Evolutionary conservation across 2,888 invertebrate genomes (phyloP).

Genomic region (Crocallis elinguaria): DNA sequence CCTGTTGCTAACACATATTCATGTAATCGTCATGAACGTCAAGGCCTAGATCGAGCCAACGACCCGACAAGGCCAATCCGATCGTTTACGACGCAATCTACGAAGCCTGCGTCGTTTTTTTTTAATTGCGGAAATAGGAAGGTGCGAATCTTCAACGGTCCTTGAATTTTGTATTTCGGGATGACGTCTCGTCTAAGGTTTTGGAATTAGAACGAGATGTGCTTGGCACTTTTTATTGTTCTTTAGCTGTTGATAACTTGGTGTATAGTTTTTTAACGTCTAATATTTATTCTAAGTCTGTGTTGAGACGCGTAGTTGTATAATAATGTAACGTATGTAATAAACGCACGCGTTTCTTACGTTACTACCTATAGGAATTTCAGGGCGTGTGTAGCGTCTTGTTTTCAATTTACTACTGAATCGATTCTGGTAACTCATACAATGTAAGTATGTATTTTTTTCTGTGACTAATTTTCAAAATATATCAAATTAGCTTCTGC

Average conservation of each 20-base stretch:
- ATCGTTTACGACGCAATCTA: conserved; percentile 47
- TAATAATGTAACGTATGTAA: too few species aligned
- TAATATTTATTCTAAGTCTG: too few species aligned
- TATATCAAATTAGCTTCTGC: too few species aligned
- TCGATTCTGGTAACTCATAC: too few species aligned
- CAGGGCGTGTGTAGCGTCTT: too few species aligned
- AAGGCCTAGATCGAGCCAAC: conserved; percentile 65
- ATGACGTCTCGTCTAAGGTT: conserved; percentile 5
- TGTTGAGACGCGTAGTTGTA: too few species aligned
- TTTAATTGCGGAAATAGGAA: conserved; percentile 41
- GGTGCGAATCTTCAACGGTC: conserved; percentile 36
- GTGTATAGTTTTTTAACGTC: not conserved
- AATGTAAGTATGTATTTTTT: too few species aligned
- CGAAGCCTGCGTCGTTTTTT: conserved; percentile 33
- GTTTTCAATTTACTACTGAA: too few species aligned
- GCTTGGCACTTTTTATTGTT: not conserved
- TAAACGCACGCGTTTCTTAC: too few species aligned
- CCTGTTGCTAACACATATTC: conserved; percentile 46
- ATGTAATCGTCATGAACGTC: conserved; percentile 54
- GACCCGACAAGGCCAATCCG: conserved; percentile 70
- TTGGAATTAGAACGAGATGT: not conserved
- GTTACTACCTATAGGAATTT: too few species aligned
- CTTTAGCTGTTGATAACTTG: not conserved
- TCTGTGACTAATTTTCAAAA: too few species aligned
- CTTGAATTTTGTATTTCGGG: conserved; percentile 38